A percentile compares a stretch with the other conserved stretches of the same genome.
Evolutionary conservation across 2,888 invertebrate genomes (phyloP).

Genomic region (Apamea anceps): DNA sequence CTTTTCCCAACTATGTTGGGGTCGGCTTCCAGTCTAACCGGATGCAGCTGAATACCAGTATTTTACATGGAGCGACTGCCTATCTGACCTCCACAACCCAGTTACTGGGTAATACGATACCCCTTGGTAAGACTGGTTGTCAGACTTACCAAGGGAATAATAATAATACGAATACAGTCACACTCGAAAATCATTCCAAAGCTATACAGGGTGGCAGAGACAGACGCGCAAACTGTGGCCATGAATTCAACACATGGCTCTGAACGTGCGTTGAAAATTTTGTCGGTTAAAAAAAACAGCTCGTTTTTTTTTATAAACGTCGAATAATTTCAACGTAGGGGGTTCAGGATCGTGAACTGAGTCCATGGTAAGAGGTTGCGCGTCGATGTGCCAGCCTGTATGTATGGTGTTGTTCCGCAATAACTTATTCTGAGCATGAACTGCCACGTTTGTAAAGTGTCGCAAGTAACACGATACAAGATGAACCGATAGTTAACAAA

Average conservation of each 20-base stretch:
- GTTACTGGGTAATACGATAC: too few relatives aligned
- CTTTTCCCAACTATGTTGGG: too few relatives aligned
- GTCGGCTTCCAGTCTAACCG: too few relatives aligned
- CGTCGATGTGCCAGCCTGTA: neutral
- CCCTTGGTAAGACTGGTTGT: too few relatives aligned
- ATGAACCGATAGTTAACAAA: constrained; percentile 29
- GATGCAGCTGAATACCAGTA: too few relatives aligned
- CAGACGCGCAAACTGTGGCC: neutral
- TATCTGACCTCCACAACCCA: too few relatives aligned
- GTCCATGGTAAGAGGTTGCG: neutral
- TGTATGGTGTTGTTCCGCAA: neutral
- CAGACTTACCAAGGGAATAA: too few relatives aligned
- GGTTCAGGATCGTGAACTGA: neutral
- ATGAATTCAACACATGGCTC: too few relatives aligned
- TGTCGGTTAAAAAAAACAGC: neutral
- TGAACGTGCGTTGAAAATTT: neutral
- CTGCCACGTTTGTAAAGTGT: neutral
- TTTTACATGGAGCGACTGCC: too few relatives aligned
- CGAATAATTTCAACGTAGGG: neutral
- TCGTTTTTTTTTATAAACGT: neutral
- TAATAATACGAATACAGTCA: neutral
- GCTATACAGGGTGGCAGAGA: neutral
- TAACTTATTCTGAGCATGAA: constrained; percentile 39
- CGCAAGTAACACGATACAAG: neutral
- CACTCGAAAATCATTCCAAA: neutral